Evolutionary conservation across 2,113 vertebrate species (phyloP).

Genomic region (Myrmecophaga tridactyla): DNA sequence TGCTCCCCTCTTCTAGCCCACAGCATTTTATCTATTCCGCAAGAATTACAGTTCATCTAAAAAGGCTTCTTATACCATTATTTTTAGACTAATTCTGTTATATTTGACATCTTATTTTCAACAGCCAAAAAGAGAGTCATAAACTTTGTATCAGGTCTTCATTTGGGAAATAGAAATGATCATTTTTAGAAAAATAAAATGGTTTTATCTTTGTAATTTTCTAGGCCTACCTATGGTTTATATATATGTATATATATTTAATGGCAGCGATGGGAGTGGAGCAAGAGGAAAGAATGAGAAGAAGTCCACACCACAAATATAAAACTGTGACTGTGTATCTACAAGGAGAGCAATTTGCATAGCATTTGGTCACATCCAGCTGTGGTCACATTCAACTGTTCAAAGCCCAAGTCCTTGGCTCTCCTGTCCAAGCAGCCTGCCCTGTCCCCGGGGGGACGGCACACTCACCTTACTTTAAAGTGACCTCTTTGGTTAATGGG

Average conservation of each 20-base stretch:
- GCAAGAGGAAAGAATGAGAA: background rate
- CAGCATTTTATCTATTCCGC: constrained; percentile 50
- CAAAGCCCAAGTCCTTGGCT: background rate
- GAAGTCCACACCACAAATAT: background rate
- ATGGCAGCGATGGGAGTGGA: background rate
- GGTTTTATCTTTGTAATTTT: background rate
- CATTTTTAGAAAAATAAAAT: constrained; percentile 14
- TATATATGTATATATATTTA: background rate
- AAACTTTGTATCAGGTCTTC: constrained; percentile 8
- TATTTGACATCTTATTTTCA: constrained; percentile 23
- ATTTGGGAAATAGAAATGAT: background rate
- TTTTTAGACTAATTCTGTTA: constrained; percentile 22
- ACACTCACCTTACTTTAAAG: background rate
- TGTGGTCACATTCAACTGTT: background rate
- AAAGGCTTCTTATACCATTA: background rate
- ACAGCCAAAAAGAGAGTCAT: background rate
- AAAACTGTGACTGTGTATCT: background rate
- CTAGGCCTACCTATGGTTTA: background rate
- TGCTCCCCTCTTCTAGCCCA: constrained; percentile 45
- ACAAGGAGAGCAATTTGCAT: background rate
- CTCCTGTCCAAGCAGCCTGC: background rate
- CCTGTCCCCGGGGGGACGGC: background rate
- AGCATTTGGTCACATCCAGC: background rate
- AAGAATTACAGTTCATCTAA: constrained; percentile 38
- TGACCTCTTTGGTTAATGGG: constrained; percentile 28